Evolutionary conservation across 2,797 vertebrate genomes (phyloP).

Genomic region (Clarias pachynema): DNA sequence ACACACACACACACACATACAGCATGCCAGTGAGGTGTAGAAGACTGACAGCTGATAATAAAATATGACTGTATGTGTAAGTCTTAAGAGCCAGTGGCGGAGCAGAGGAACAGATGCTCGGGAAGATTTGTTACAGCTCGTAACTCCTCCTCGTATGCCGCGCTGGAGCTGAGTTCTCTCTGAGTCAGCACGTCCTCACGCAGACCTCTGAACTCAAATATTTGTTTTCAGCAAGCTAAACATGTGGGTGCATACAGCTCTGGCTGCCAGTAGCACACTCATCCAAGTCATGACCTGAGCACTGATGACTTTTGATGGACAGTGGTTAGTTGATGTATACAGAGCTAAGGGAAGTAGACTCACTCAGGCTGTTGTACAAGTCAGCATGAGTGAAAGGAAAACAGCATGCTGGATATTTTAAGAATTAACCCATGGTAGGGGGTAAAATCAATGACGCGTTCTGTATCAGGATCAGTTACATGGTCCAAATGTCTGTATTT

Average conservation of each 20-base stretch:
- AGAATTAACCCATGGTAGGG: neutral
- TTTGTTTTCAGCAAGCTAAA: conserved; percentile 48
- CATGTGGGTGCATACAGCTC: conserved; percentile 24
- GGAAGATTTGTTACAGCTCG: conserved; percentile 57
- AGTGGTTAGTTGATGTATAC: conserved; percentile 19
- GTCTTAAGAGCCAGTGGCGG: conserved; percentile 55
- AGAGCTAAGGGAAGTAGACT: neutral
- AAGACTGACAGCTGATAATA: conserved; percentile 68
- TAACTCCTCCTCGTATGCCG: conserved; percentile 59
- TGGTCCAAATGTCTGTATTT: neutral
- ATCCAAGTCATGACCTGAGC: conserved; percentile 15
- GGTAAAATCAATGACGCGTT: neutral
- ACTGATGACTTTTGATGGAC: conserved; percentile 9
- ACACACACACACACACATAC: neutral
- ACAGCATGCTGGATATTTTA: neutral
- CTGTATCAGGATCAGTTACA: neutral
- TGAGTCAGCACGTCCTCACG: conserved; percentile 50
- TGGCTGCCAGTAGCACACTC: conserved; percentile 31
- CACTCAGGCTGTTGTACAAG: neutral
- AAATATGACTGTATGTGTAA: conserved; percentile 67
- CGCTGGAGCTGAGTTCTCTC: conserved; percentile 41
- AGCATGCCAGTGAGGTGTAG: conserved; percentile 52
- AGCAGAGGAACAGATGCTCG: conserved; percentile 66
- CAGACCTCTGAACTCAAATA: conserved; percentile 43
- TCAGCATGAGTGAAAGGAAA: conserved; percentile 3